phyloP scores from a whole-genome alignment of 37 sponge, comb jelly and placozoan genomes.

The Ianthella basta region DNA sequence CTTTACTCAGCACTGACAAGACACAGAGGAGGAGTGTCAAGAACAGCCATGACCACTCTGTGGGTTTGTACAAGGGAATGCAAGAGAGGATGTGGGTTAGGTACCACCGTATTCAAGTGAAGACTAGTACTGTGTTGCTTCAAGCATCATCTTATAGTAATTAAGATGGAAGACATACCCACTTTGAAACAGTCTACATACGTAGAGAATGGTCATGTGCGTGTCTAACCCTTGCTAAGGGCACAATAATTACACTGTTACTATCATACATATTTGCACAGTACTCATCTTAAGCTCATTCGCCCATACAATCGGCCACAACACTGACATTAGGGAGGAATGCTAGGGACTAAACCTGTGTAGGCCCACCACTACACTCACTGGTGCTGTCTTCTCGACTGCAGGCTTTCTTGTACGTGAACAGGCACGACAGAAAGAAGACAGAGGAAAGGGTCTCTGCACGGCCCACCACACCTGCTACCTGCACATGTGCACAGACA shows the following conservation, averaged over 20 bases:
- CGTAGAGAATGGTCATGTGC: neutral
- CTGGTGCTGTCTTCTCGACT: conserved; percentile 19
- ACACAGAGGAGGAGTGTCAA: conserved; percentile 37
- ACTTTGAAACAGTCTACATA: neutral
- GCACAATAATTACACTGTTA: no score
- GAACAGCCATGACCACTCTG: conserved; percentile 21
- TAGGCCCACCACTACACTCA: neutral
- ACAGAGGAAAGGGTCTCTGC: conserved; percentile 81
- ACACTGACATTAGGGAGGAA: no score
- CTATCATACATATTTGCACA: neutral
- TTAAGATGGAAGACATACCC: no score
- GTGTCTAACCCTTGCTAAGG: no score
- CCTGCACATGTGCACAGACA: conserved; percentile 49
- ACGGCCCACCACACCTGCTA: conserved; percentile 93
- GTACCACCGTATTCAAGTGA: no score
- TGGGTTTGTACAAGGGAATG: neutral
- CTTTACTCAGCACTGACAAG: conserved; percentile 82
- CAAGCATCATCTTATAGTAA: no score
- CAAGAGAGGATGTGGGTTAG: no score
- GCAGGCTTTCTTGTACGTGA: conserved; percentile 51
- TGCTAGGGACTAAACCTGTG: no score
- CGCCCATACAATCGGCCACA: no score
- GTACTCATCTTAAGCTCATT: neutral
- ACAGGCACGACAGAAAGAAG: conserved; percentile 74
- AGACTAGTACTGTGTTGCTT: no score